These are phyloP conservation scores for Catotricha subobsoleta DNA, from an alignment of 2,888 invertebrate genomes.

Conservation along the genomic window DNA sequence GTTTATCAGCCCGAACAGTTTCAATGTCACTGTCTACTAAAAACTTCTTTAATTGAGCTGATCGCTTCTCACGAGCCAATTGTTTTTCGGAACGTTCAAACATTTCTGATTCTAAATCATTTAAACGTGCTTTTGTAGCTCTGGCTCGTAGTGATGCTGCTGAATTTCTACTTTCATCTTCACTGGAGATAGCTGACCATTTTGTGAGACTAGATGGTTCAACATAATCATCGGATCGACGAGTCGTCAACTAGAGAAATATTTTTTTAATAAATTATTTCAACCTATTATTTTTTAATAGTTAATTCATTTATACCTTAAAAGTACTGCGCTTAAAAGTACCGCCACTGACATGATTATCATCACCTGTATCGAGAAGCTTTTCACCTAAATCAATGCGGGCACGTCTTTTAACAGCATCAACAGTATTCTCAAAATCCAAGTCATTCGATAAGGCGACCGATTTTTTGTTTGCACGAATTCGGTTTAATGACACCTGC, in stretches of 20 bases:
- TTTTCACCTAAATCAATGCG: conserved; percentile 41
- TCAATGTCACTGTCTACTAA: conserved; percentile 40
- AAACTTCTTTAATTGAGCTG: conserved; percentile 48
- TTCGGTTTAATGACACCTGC: conserved; percentile 38
- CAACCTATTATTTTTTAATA: neutral
- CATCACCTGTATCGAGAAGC: conserved; percentile 43
- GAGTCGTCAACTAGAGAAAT: conserved; percentile 8
- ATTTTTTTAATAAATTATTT: neutral
- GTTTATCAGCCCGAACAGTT: no score
- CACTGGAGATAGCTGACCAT: conserved; percentile 39
- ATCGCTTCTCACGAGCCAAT: conserved; percentile 50
- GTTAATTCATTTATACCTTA: conserved; percentile 11
- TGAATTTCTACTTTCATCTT: conserved; percentile 31
- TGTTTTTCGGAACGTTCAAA: conserved; percentile 48
- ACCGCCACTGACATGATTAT: conserved; percentile 36
- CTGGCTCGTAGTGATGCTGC: conserved; percentile 47
- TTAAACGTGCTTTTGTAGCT: conserved; percentile 45
- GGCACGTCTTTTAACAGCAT: conserved; percentile 38
- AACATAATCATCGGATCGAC: conserved; percentile 20
- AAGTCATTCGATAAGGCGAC: conserved; percentile 18
- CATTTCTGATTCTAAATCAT: conserved; percentile 60
- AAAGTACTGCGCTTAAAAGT: conserved; percentile 33
- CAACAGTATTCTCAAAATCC: conserved; percentile 41
- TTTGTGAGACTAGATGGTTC: conserved; percentile 34
- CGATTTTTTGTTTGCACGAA: conserved; percentile 35